These are phyloP conservation scores for Zaprionus lineosus DNA, from an alignment of 2,888 invertebrate species.

Conservation along the genomic window DNA sequence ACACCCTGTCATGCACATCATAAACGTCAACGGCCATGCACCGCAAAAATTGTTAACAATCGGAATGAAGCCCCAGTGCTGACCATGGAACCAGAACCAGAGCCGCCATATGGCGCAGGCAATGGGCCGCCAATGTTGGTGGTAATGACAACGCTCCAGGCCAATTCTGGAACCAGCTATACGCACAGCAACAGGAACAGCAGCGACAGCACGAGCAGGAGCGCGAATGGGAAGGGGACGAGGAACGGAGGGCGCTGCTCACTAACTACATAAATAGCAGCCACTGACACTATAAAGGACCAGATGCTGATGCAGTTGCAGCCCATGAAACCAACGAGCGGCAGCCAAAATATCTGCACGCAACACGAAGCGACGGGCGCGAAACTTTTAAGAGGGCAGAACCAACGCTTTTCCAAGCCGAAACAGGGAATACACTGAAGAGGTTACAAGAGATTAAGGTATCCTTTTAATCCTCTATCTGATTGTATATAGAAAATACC, in stretches of 20 bases:
- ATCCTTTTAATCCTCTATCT: too few relatives aligned
- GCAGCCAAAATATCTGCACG: slow-evolving; percentile 46
- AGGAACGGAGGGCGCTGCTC: slow-evolving; percentile 34
- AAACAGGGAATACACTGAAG: too few relatives aligned
- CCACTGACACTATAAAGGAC: slow-evolving; percentile 10
- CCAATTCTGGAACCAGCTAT: slow-evolving; percentile 33
- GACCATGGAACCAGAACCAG: slow-evolving; percentile 3
- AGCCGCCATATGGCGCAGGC: slow-evolving; percentile 24
- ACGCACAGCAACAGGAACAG: too few relatives aligned
- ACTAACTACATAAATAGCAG: slow-evolving; percentile 68
- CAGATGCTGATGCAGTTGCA: slow-evolving; percentile 47
- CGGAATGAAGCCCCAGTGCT: slow-evolving; percentile 56
- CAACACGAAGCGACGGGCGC: slow-evolving; percentile 22
- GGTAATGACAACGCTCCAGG: slow-evolving; percentile 56
- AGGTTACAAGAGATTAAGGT: too few relatives aligned
- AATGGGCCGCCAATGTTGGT: slow-evolving; percentile 47
- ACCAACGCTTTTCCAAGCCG: too few relatives aligned
- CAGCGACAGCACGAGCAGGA: too few relatives aligned
- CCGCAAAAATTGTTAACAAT: slow-evolving; percentile 74
- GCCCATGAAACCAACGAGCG: slow-evolving; percentile 71
- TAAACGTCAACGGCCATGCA: slow-evolving; percentile 77
- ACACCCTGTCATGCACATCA: slow-evolving; percentile 62
- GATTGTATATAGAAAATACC: too few relatives aligned
- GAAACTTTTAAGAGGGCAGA: slow-evolving; percentile 26
- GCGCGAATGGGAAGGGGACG: too few relatives aligned